Base-by-base conservation (phyloP, 2,888 invertebrate species). In the Esperia sulphurella region DNA sequence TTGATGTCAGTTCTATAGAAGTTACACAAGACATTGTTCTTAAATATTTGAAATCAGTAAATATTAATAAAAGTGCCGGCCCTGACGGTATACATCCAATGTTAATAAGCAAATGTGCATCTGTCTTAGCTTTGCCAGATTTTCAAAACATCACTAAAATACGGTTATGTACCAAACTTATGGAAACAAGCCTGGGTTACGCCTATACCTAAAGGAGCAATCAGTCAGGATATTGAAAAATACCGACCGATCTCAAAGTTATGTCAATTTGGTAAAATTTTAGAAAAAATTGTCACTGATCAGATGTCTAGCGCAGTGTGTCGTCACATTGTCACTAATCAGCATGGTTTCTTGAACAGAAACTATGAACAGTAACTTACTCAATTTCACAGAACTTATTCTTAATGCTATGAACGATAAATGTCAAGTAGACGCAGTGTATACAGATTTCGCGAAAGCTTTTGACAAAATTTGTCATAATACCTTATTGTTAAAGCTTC, bases 211-310 rank as follows among this genome's bases (percentile, higher is more conserved):
- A 59, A 59, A 43, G 52, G 47, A 14, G 21, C 40, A n/a, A 13
- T 28, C 21, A 54, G 10, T 4, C 29, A 49, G 0, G 28, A 46
- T 14, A 42, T 58, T 8, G 33, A 45, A 12, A 38, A 58, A 8
- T 57, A 56, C 28, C 45, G 57, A 12, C 59, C 57, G 3, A 51
- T 59, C 5, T 57, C 58, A 8, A 57, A 54, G 31, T 31, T 55
- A 0, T 49, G 50, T 43, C 41, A 41, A 14, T 39, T 59, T 8
- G 49, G 49, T 10, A 59, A 59, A 42, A 39, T 58, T 43, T 41
- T 56, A 35, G 57, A 65, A 45, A 51, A 51, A 37, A 52, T 54
- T 28, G 54, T 56, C 3, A 52, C 50, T 8, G n/a, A 33, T 8
- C 48, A 54, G 37, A 10, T 57, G 1, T 48, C 37, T 8, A 13